A percentile compares a stretch with the other conserved stretches of the same genome.
Evolutionary conservation across 2,113 vertebrate genomes (phyloP).

Genomic region (Seriola aureovittata): DNA sequence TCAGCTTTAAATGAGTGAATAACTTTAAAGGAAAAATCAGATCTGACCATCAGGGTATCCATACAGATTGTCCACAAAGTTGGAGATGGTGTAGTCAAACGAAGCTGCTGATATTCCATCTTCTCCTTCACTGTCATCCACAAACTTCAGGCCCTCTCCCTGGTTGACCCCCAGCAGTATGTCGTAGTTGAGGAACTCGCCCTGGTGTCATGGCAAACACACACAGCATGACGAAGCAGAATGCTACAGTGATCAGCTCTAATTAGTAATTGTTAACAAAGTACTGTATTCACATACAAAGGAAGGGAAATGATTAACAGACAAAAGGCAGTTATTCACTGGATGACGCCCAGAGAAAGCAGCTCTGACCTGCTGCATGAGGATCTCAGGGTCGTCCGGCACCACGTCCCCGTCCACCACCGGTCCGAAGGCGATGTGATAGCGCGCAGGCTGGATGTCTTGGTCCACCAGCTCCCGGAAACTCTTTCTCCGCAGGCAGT

Average conservation of each 20-base stretch:
- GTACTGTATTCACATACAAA: not conserved
- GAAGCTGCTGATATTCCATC: slow-evolving; percentile 94
- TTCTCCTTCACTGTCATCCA: slow-evolving; percentile 95
- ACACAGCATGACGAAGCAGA: slow-evolving; percentile 3
- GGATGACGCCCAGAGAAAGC: not conserved
- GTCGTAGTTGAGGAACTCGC: slow-evolving; percentile 98
- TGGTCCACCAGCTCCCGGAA: slow-evolving; percentile 95
- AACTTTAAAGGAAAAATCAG: not conserved
- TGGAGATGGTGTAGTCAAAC: slow-evolving; percentile 96
- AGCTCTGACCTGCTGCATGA: slow-evolving; percentile 92
- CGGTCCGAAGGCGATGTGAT: slow-evolving; percentile 96
- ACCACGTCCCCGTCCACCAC: slow-evolving; percentile 97
- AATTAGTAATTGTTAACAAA: not conserved
- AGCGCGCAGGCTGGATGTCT: slow-evolving; percentile 95
- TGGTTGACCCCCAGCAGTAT: slow-evolving; percentile 97
- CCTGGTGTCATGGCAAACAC: slow-evolving; percentile 74
- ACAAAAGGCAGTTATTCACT: not conserved
- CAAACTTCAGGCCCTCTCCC: slow-evolving; percentile 95
- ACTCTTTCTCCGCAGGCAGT: slow-evolving; percentile 91
- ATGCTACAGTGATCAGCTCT: not conserved
- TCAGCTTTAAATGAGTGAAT: not conserved
- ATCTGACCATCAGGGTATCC: slow-evolving; percentile 91
- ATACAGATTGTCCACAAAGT: slow-evolving; percentile 97
- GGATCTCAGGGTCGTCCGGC: slow-evolving; percentile 96
- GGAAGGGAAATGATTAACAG: not conserved